Evolutionary conservation across 92 coral and sea anemone species (phyloP).

Genomic region (Palythoa heliodiscus): DNA sequence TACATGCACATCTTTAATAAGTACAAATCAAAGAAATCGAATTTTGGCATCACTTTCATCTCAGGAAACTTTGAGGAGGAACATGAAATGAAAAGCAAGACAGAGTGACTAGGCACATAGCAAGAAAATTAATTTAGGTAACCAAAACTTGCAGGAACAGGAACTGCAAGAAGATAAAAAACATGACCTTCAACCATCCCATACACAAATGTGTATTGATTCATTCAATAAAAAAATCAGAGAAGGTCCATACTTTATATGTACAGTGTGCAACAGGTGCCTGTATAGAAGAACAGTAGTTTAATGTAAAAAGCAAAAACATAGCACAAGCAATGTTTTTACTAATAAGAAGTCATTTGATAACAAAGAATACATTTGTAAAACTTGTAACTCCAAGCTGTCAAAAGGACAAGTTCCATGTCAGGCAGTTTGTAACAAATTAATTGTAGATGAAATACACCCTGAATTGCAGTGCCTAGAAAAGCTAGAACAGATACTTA

Average conservation of each 20-base stretch:
- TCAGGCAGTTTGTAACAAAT: conserved; percentile 54
- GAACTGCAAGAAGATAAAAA: conserved; percentile 5
- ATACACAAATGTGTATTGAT: conserved; percentile 8
- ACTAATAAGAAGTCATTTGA: background rate
- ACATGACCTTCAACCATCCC: conserved; percentile 4
- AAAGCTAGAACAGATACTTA: conserved; percentile 52
- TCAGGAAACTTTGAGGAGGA: conserved; percentile 12
- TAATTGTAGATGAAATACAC: conserved; percentile 48
- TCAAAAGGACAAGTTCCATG: conserved; percentile 40
- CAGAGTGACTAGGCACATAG: conserved; percentile 4
- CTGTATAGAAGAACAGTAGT: conserved; percentile 12
- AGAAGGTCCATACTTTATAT: conserved; percentile 11
- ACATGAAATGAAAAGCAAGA: conserved; percentile 5
- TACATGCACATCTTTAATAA: conserved; percentile 6
- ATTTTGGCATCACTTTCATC: conserved; percentile 7
- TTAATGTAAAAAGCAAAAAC: conserved; percentile 5
- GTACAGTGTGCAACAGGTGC: background rate
- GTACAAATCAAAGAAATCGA: conserved; percentile 9
- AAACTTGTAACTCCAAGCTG: background rate
- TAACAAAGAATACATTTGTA: background rate
- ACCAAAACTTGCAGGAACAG: conserved; percentile 5
- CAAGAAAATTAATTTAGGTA: conserved; percentile 5
- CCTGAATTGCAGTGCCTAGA: conserved; percentile 37
- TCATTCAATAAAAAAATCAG: conserved; percentile 7
- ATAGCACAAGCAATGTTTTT: conserved; percentile 9